Evolutionary conservation across 2,888 invertebrate species (phyloP), one percentile per base, ranked within the genome.

Genomic region (Axea sp.): DNA sequence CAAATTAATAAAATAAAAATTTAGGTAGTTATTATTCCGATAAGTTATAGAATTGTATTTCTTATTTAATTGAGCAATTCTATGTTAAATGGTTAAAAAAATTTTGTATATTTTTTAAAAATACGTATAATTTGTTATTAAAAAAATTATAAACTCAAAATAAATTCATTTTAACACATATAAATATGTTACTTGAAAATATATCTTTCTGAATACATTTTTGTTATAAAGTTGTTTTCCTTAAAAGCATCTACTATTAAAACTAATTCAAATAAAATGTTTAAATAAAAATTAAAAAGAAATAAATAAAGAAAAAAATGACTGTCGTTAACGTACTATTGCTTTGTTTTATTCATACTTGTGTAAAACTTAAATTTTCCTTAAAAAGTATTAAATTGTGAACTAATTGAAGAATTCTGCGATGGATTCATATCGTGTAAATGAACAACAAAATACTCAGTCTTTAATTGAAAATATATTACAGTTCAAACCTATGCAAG

Each of bases 311-410:
- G n/a, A 24, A 11, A 30, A 17, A 47, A 47, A 1, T 47, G 47
- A 47, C 47, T 17, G 11, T 47, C 47, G 19, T 30, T n/a, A 31
- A 31, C 17, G 11, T 11, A 8, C 9, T 8, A 45, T 28, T 41
- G 9, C 3, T 19, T 1, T 19, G 6, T 37, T 37, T 19, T 17
- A n/a, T 37, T 37, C 2, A 9, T 19, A 19, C 9, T n/a, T n/a
- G n/a, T n/a, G n/a, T 19, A 12, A 37, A 1, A 1, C 9, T n/a
- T 19, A 37, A 37, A 19, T 37, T 37, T 4, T 24, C 7, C 24
- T 3, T 24, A 5, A 24, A 3, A 24, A 24, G 7, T 24, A 24
- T 5, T 6, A 7, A 3, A n/a, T 37, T 19, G 19, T n/a, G n/a
- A n/a, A n/a, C n/a, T n/a, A n/a, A 19, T 19, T 19, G 3, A 35